Evolutionary conservation across 2,888 invertebrate genomes (phyloP), one percentile per base, ranked within the genome.

Genomic region (Incurvaria masculella): DNA sequence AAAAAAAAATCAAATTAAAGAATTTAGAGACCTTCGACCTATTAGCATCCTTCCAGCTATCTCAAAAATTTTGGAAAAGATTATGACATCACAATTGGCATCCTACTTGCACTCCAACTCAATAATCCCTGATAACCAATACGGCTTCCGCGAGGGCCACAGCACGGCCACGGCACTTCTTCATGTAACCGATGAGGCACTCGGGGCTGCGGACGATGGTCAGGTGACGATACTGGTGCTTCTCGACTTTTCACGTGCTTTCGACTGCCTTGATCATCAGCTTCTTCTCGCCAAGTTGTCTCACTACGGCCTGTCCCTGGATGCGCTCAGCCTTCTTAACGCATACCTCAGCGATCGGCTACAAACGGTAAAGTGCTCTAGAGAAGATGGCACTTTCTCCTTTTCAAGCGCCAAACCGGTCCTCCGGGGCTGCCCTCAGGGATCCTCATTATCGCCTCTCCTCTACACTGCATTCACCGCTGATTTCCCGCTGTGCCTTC

Each of bases 221-320:
- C 27, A 46, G 11, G 45, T 46, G 17, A 54, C 46, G 27, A 43
- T 51, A 6, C 4, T 54, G 45, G 50, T 54, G 2, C 33, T 54
- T 2, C 39, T 54, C 2, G 54, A 54, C 18, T 54, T 45, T n/a
- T 50, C 54, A 3, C 21, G 51, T 14, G 54, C 54, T 1, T 54
- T 52, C 23, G 44, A 44, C 14, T 44, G 26, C 17, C n/a, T 44
- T 16, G n/a, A 23, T 16, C 41, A 49, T 21, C 21, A 49, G 2
- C 21, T 51, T 1, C 40, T 54, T 2, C 41, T 54, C 3, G 44
- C 48, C 5, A 54, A 54, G 18, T 20, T 51, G 17, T 17, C 27
- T 4, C 27, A 48, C 14, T 52, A 52, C 27, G 53, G 53, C 4
- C 48, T 54, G 14, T 49, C 50, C 21, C 8, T n/a, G 21, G 14